A percentile compares a stretch with the other conserved stretches of the same genome.
phyloP scores from a whole-genome alignment of 2,797 vertebrate genomes.

The Etheostoma nigrum region DNA sequence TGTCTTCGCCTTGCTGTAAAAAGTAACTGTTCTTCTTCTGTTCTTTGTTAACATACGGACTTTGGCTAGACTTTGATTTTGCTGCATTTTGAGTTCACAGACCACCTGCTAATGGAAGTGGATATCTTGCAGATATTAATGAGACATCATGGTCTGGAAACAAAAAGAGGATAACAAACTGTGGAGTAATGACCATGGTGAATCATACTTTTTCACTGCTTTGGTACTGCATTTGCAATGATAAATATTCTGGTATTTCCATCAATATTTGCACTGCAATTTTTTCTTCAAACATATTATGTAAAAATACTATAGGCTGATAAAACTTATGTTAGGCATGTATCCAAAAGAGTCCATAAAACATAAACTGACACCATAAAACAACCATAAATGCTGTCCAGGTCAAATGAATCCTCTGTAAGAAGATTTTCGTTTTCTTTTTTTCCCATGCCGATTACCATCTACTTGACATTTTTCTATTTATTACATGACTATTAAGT shows the following conservation, averaged over 20 bases:
- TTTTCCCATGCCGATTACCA: too few species aligned
- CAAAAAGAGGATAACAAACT: background rate
- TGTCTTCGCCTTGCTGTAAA: slow-evolving; percentile 5
- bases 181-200: background rate
- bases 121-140: slow-evolving; percentile 11
- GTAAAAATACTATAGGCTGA: background rate
- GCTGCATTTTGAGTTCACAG: background rate
- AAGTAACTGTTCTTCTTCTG: slow-evolving; percentile 7
- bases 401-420: too few species aligned
- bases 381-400: too few species aligned
- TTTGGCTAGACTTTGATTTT: background rate
- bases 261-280: background rate
- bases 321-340: background rate
- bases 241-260: background rate
- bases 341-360: slow-evolving; percentile 2
- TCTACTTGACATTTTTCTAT: too few species aligned
- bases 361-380: background rate
- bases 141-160: slow-evolving; percentile 9
- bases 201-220: slow-evolving; percentile 8
- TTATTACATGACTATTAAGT: too few species aligned
- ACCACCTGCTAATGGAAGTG: slow-evolving; percentile 28
- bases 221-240: background rate
- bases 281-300: background rate
- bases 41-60: background rate
- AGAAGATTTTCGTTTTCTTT: too few species aligned